Percentiles rank a stretch among this genome's conserved stretches.
Conservation (phyloP, 1,140 invertebrate species). For the Cardiocondyla obscurior region DNA sequence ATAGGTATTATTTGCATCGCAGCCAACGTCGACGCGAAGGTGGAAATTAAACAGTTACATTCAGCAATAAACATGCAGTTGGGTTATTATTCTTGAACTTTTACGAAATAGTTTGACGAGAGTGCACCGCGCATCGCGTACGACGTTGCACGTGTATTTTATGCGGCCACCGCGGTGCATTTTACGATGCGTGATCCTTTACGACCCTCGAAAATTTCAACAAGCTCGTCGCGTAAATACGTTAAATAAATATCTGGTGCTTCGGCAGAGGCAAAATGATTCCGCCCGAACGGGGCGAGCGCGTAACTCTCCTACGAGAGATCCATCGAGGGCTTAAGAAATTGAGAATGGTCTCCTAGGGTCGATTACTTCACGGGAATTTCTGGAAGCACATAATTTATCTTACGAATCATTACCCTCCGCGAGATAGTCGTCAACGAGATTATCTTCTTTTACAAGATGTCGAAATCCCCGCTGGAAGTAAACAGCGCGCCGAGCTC, state of each 20-base stretch:
- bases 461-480: background rate
- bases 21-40: background rate
- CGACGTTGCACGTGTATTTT: slow-evolving; percentile 14
- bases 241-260: background rate
- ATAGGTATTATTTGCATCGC: slow-evolving; percentile 5
- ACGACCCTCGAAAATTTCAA: slow-evolving; percentile 22
- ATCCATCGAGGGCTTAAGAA: background rate
- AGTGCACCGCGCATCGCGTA: background rate
- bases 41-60: slow-evolving; percentile 1
- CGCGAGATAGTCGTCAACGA: background rate
- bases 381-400: background rate
- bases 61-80: background rate
- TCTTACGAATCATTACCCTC: background rate
- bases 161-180: background rate
- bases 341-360: background rate
- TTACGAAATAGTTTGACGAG: background rate
- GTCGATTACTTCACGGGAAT: background rate
- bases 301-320: background rate
- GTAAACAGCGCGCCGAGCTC: background rate
- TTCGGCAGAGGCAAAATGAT: background rate
- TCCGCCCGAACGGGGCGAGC: background rate
- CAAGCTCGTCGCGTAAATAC: slow-evolving; percentile 6
- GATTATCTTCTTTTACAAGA: slow-evolving; percentile 9
- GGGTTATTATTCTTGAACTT: background rate
- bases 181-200: slow-evolving; percentile 5